Conservation (phyloP, 1,140 invertebrate species). For the Papilio glaucus region DNA sequence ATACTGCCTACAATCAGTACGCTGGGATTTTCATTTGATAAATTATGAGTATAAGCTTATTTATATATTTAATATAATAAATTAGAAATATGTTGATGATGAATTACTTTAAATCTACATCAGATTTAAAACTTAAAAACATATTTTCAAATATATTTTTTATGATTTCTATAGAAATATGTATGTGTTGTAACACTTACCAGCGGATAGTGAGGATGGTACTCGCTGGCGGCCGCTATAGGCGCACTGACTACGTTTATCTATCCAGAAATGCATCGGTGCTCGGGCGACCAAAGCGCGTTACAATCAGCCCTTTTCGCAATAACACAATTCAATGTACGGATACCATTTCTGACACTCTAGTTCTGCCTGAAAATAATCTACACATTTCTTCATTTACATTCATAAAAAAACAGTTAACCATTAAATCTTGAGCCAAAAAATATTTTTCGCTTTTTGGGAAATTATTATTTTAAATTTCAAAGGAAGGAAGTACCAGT, state of each 20-base stretch:
- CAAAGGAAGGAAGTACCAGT: neutral
- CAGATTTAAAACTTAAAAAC: too few species aligned
- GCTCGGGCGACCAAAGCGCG: conserved; percentile 26
- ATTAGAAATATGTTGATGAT: too few species aligned
- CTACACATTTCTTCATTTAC: neutral
- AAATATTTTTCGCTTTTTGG: neutral
- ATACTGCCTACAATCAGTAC: too few species aligned
- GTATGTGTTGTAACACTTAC: conserved; percentile 49
- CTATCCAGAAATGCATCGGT: conserved; percentile 89
- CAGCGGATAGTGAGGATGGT: conserved; percentile 82
- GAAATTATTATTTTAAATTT: neutral
- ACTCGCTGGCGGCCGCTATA: conserved; percentile 85
- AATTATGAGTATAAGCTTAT: too few species aligned
- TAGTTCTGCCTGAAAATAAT: neutral
- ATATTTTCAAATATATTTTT: too few species aligned
- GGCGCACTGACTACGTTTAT: conserved; percentile 88
- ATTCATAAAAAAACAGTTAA: neutral
- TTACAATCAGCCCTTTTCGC: neutral
- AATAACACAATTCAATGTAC: neutral
- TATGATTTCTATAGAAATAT: neutral
- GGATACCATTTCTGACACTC: neutral
- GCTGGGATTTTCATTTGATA: too few species aligned
- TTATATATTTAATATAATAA: too few species aligned
- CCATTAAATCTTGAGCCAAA: neutral
- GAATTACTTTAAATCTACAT: too few species aligned